These are phyloP conservation scores for Bombus impatiens DNA, from an alignment of 1,140 invertebrate species.

Conservation along the genomic window DNA sequence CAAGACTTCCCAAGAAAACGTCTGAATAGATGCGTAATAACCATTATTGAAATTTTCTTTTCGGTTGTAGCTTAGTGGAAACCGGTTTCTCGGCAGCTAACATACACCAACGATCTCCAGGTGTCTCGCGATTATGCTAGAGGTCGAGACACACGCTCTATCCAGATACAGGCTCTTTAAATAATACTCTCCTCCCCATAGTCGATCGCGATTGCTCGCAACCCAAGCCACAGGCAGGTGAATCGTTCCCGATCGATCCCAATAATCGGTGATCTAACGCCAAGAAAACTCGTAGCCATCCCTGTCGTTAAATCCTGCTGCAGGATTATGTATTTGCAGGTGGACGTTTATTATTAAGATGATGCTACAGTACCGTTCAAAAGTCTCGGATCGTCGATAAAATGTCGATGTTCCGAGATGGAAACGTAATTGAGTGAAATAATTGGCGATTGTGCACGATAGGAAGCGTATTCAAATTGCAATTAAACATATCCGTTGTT, in stretches of 20 bases:
- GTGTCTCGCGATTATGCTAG: slow-evolving; percentile 51
- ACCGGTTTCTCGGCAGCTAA: slow-evolving; percentile 36
- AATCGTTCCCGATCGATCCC: slow-evolving; percentile 27
- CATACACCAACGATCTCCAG: slow-evolving; percentile 31
- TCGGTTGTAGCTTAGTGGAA: slow-evolving; percentile 39
- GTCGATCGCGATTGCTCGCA: slow-evolving; percentile 16
- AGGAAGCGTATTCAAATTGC: background rate
- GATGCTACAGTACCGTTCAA: background rate
- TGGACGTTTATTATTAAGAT: slow-evolving; percentile 34
- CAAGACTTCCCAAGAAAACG: slow-evolving; percentile 20
- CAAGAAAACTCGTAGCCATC: background rate
- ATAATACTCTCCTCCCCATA: slow-evolving; percentile 31
- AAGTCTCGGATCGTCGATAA: background rate
- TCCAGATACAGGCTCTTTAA: slow-evolving; percentile 40
- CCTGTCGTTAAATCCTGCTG: background rate
- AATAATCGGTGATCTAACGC: slow-evolving; percentile 18
- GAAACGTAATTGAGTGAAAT: background rate
- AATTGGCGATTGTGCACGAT: background rate
- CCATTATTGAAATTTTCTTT: slow-evolving; percentile 55
- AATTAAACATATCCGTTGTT: background rate
- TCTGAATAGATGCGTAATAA: slow-evolving; percentile 46
- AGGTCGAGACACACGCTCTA: slow-evolving; percentile 49
- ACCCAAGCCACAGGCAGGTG: slow-evolving; percentile 34
- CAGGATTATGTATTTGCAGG: background rate
- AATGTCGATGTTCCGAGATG: background rate